Conservation (phyloP, 2,888 invertebrate species). For the Macropis europaea region DNA sequence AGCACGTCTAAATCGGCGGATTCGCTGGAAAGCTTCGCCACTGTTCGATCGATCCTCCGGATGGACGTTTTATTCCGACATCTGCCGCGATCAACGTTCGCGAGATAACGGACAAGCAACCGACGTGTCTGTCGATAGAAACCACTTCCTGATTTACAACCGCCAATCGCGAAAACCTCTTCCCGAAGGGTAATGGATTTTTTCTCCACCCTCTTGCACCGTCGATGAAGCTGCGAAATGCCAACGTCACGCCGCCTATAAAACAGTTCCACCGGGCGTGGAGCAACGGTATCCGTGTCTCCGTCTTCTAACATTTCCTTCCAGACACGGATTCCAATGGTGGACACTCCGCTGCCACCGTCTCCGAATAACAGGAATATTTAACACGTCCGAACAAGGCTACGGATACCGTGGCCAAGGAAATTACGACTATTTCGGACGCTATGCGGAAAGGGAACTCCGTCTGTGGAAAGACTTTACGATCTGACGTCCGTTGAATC, state of each 20-base stretch:
- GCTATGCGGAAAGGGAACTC: conserved; percentile 20
- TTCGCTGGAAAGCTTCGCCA: not conserved
- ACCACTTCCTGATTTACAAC: conserved; percentile 19
- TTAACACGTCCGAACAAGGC: conserved; percentile 11
- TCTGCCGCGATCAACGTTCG: conserved; percentile 8
- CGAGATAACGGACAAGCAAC: conserved; percentile 14
- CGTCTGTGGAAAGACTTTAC: not conserved
- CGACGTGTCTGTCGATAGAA: conserved; percentile 37
- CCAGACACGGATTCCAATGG: conserved; percentile 37
- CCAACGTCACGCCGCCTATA: conserved; percentile 36
- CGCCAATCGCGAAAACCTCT: conserved; percentile 16
- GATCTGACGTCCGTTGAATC: not conserved
- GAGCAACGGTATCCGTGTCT: conserved; percentile 60
- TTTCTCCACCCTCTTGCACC: conserved; percentile 2
- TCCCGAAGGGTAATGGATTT: conserved; percentile 32
- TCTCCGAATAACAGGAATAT: conserved; percentile 35
- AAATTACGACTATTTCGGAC: conserved; percentile 1
- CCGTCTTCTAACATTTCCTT: conserved; percentile 50
- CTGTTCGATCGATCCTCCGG: conserved; percentile 5
- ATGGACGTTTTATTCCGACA: conserved; percentile 12
- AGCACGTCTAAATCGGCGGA: no score
- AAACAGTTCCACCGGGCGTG: conserved; percentile 52
- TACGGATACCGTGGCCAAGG: not conserved
- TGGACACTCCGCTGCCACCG: not conserved
- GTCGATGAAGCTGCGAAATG: conserved; percentile 42